Evolutionary conservation across 2,888 invertebrate genomes (phyloP).

Genomic region (Epirrhoe alternata): DNA sequence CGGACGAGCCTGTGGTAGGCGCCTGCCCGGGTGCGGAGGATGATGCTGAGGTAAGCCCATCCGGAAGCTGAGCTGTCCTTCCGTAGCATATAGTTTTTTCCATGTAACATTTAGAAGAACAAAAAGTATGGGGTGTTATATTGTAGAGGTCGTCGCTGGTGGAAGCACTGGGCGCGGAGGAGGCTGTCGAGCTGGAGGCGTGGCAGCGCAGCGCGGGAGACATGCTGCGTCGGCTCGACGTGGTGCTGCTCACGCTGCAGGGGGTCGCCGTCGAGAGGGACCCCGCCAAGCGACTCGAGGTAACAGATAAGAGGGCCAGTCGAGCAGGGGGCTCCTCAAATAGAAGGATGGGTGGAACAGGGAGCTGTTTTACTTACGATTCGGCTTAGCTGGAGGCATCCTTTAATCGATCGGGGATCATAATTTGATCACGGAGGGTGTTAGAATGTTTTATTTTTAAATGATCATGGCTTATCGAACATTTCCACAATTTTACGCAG

Average conservation of each 20-base stretch:
- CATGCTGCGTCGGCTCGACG: constrained; percentile 84
- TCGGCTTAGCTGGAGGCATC: too few species aligned
- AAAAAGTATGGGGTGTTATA: neutral
- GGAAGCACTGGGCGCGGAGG: constrained; percentile 35
- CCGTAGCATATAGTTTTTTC: neutral
- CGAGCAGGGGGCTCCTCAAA: neutral
- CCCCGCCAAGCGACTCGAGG: constrained; percentile 87
- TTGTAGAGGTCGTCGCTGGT: neutral
- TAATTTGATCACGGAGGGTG: too few species aligned
- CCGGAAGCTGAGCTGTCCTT: too few species aligned
- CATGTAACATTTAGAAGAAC: neutral
- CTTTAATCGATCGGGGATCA: too few species aligned
- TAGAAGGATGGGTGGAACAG: too few species aligned
- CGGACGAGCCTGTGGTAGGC: constrained; percentile 21
- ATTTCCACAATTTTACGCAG: neutral
- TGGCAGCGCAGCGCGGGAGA: constrained; percentile 54
- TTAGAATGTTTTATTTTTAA: too few species aligned
- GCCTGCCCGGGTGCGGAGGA: constrained; percentile 62
- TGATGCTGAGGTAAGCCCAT: constrained; percentile 38
- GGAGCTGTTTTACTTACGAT: too few species aligned
- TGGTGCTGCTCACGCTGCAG: constrained; percentile 85
- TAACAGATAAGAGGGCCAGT: constrained; percentile 54
- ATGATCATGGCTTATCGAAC: neutral
- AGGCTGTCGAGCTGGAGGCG: constrained; percentile 52
- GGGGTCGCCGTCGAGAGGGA: constrained; percentile 85